A percentile compares a stretch with the other conserved stretches of the same genome.
phyloP scores from a whole-genome alignment of 1,140 invertebrate species.

The Aporrectodea caliginosa region DNA sequence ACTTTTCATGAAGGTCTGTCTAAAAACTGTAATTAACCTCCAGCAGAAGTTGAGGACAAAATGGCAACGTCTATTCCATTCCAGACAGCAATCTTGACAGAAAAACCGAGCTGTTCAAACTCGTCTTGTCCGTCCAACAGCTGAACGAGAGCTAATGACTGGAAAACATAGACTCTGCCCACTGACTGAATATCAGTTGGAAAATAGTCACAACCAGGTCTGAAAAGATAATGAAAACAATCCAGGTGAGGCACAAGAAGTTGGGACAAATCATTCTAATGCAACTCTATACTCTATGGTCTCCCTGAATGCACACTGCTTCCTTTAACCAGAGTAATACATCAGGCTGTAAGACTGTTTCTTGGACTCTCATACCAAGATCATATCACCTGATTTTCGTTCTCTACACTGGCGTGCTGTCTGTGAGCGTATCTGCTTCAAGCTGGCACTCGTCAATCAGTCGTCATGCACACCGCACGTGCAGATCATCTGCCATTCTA shows the following conservation, averaged over 20 bases:
- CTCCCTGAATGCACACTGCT: no score
- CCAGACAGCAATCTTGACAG: slow-evolving; percentile 27
- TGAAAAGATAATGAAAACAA: slow-evolving; percentile 27
- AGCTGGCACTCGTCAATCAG: no score
- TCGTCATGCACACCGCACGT: no score
- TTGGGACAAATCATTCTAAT: background rate
- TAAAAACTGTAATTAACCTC: background rate
- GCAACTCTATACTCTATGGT: no score
- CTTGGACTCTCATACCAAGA: no score
- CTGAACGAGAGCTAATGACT: slow-evolving; percentile 6
- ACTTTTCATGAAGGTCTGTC: no score
- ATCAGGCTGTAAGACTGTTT: no score
- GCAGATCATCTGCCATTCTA: no score
- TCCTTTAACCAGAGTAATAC: no score
- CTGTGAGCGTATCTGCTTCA: no score
- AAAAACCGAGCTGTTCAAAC: slow-evolving; percentile 38
- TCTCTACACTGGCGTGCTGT: no score
- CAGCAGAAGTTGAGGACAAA: background rate
- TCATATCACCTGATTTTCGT: no score
- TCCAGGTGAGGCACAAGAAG: background rate
- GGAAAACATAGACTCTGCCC: slow-evolving; percentile 36
- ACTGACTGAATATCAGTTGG: slow-evolving; percentile 37
- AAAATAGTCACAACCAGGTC: slow-evolving; percentile 37
- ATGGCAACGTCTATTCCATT: slow-evolving; percentile 22
- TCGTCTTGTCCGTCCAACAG: slow-evolving; percentile 29